phyloP scores from a whole-genome alignment of 2,113 vertebrate genomes.

The Pseudois nayaur region DNA sequence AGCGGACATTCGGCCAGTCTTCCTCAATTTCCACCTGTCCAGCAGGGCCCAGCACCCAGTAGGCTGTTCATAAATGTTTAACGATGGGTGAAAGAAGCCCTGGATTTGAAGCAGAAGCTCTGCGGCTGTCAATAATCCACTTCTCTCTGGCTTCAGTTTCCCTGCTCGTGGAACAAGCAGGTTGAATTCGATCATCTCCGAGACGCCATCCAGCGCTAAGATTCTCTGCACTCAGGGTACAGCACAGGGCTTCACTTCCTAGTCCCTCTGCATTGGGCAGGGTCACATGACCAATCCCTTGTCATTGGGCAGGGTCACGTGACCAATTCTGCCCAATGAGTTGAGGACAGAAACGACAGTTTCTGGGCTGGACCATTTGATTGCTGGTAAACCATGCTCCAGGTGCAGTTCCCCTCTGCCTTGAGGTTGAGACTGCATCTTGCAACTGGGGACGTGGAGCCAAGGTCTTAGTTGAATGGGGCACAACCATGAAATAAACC shows the following conservation, averaged over 20 bases:
- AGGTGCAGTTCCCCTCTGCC: neutral
- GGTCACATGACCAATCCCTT: neutral
- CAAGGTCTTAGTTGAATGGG: neutral
- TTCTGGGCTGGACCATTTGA: neutral
- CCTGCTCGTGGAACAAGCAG: neutral
- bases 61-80: neutral
- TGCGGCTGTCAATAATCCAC: neutral
- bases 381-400: neutral
- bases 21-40: neutral
- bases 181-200: neutral
- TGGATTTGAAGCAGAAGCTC: neutral
- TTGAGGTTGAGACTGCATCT: neutral
- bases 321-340: neutral
- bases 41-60: neutral
- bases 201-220: neutral
- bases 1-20: rapidly evolving
- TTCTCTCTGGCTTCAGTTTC: neutral
- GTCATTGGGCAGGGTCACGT: neutral
- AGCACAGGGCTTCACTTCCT: neutral
- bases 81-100: neutral
- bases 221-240: neutral
- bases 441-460: neutral
- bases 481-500: neutral
- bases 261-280: too few species aligned
- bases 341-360: neutral